These are phyloP conservation scores for Elmis aenea DNA, from an alignment of 2,888 invertebrate genomes.

Conservation along the genomic window DNA sequence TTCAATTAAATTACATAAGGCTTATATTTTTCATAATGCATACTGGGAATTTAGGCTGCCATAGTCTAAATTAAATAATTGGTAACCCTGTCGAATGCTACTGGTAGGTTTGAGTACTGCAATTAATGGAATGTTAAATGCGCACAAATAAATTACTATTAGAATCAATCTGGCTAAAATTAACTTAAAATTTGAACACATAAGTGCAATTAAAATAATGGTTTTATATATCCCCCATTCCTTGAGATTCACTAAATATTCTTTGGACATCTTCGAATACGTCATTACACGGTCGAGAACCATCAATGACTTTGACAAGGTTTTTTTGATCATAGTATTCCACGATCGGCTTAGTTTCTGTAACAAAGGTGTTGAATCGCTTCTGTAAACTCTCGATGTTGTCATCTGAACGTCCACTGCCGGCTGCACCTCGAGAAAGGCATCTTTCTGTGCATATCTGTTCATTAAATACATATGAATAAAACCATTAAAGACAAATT, in stretches of 20 bases:
- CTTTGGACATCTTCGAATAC: constrained; percentile 50
- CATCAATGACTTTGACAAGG: constrained; percentile 72
- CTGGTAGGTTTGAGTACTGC: no score
- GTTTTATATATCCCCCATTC: constrained; percentile 8
- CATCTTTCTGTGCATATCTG: constrained; percentile 79
- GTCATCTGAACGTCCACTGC: constrained; percentile 92
- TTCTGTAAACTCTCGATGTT: constrained; percentile 84
- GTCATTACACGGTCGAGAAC: constrained; percentile 58
- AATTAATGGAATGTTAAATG: no score
- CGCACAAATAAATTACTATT: no score
- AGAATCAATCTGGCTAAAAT: no score
- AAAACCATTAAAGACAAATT: constrained; percentile 2
- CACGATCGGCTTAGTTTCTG: constrained; percentile 87
- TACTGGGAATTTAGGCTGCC: no score
- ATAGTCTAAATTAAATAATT: no score
- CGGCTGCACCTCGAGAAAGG: constrained; percentile 77
- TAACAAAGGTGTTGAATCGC: constrained; percentile 78
- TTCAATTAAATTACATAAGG: no score
- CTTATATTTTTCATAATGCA: no score
- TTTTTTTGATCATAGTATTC: constrained; percentile 68
- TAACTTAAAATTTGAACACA: no score
- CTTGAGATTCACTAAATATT: constrained; percentile 28
- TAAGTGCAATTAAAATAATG: no score
- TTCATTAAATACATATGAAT: constrained; percentile 6
- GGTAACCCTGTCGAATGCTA: no score